Evolutionary conservation across 2,113 vertebrate genomes (phyloP), one percentile per base, ranked within the genome.

Genomic region (Orthonyx spaldingii): DNA sequence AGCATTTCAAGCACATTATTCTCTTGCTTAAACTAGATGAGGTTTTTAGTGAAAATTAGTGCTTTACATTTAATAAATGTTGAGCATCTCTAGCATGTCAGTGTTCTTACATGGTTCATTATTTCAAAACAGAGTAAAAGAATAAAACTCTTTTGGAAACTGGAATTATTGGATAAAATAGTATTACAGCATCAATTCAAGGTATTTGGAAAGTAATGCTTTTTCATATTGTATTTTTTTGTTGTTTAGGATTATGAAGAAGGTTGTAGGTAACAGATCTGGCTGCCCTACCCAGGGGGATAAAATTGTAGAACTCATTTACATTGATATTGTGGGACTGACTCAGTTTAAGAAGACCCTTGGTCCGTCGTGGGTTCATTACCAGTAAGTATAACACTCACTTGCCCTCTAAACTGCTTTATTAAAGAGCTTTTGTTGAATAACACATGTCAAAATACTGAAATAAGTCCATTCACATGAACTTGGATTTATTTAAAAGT

Each of bases 301-400:
- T 94, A 99, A 99, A 97, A 98, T 99, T 14, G 99, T 99, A 30
- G 99, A 99, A 95, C 99, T 99, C 68, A 99, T 99, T 96, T 99
- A 99, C 97, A 99, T 99, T 37, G 99, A 99, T 94, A 99, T 99
- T 4, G 99, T 99, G 74, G 99, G 99, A 70, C 99, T 99, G 8
- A 98, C 99, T 66, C 99, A 99, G 94, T 99, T 99, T 96, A 99
- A 99, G 98, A 99, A 99, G 98, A 99, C 99, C 1, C 98, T 99
- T 61, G 99, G 99, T 33, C 99, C 99, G 3, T 99, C 99, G 16
- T 99, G 99, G 99, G 99, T 99, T 70, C 99, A 99, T 97, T 99
- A 99, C 97, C 99, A 99, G 99, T 99, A 97, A 99, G 99, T 99
- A 64, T n/a, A 70, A 13, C 18, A 35, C 41, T 57, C 76, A 42